Base-by-base conservation (phyloP, 2,888 invertebrate genomes). In the Drosophila phalerata region DNA sequence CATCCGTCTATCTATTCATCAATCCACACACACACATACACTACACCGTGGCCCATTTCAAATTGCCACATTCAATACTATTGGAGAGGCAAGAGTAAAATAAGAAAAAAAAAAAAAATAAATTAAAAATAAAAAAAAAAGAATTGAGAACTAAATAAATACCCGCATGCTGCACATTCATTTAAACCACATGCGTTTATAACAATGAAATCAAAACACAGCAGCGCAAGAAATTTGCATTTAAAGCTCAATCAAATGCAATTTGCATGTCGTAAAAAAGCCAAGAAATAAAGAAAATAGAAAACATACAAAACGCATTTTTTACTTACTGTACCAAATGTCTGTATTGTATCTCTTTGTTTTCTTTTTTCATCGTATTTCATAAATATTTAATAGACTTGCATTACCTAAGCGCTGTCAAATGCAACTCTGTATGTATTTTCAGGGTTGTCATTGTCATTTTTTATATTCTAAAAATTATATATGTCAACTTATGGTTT, bases 171-270 rank as follows among this genome's bases (percentile, higher is more conserved):
- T 47, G 64, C 42, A 65, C 62, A 67, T 52, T 65, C 69, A 70
- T 85, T 67, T 64, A 48, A 55, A 61, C 47, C 75, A 58, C 80
- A 79, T 75, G 82, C 75, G 68, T 67, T 80, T 85, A 66, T 64
- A 85, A 87, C 88, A 89, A 84, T 82, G 83, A 88, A 89, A 88
- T 76, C 83, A 73, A 79, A 84, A 82, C 75, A 67, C 66, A 77
- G 69, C 69, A 62, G 49, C 61, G 47, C 56, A 66, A 73, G 45
- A 60, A 73, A 89, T 84, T 84, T 85, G 77, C 83, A 85, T 88
- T 88, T 90, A 47, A 73, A 86, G 89, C 85, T 87, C 90, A 88
- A 86, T 90, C 81, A 84, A 88, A 90, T 90, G 87, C 85, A 85
- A 82, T 88, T 79, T 79, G 57, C 66, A 75, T 64, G 63, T 61